These are phyloP conservation scores for Chondrosia reniformis DNA, from an alignment of 37 sponge, comb jelly and placozoan genomes.

Conservation along the genomic window DNA sequence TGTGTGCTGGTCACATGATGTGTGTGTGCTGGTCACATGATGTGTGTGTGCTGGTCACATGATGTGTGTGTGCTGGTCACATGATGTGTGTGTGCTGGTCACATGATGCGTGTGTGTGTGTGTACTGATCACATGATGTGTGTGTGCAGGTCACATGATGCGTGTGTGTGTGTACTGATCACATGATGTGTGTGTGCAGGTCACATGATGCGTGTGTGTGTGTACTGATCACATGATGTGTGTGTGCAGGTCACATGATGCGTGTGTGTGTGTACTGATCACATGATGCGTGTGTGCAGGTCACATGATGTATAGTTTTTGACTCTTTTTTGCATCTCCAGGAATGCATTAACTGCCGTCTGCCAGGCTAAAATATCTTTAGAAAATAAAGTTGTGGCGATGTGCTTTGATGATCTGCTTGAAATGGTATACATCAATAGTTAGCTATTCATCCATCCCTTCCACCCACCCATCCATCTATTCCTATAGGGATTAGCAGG, in stretches of 20 bases:
- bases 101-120: background rate
- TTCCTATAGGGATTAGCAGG: conserved; percentile 76
- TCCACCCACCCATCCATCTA: too few species aligned
- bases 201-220: background rate
- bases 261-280: background rate
- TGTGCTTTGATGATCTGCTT: too few species aligned
- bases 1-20: too few species aligned
- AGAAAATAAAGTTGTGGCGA: too few species aligned
- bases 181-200: background rate
- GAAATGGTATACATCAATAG: too few species aligned
- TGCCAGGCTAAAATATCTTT: too few species aligned
- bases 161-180: background rate
- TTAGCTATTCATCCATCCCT: too few species aligned
- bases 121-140: background rate
- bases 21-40: background rate
- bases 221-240: background rate
- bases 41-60: background rate
- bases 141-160: background rate
- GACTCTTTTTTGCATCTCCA: too few species aligned
- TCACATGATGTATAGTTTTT: too few species aligned
- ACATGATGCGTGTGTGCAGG: background rate
- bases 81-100: background rate
- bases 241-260: background rate
- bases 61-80: background rate
- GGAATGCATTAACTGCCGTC: too few species aligned